Base-by-base conservation (phyloP, 2,888 invertebrate genomes). In the Philhelius pedissequus region DNA sequence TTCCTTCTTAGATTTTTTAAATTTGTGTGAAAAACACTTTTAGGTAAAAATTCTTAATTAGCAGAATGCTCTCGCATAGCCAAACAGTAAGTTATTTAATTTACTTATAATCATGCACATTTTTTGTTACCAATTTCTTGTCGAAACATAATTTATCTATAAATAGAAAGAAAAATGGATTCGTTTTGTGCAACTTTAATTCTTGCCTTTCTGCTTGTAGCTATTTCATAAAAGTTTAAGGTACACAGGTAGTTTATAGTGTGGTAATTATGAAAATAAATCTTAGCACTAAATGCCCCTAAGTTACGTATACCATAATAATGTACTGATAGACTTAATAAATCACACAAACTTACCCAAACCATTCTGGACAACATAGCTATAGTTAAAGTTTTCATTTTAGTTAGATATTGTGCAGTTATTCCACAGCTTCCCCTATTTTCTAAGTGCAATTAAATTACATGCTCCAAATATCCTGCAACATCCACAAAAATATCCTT, bases 401-500 rank as follows among this genome's bases (percentile, higher is more conserved):
- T 32, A 11, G 4, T 18, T 38, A 6, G 45, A 43, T 52, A 50
- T 43, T 52, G 13, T 30, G 27, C 50, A 60, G 64, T 40, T 52
- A 50, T 56, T 35, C 35, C 20, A 8, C 54, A 52, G 20, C 43
- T 25, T 50, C 20, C 22, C 60, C 68, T 35, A 62, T 52, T 48
- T 27, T 45, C 60, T 70, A 66, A 80, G 75, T 84, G 80, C 84
- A 84, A 84, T 84, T 84, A 80, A 84, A 84, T 84, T 84, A 84
- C 80, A 84, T 84, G 84, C 84, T 84, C 84, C 80, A 84, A 84
- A 84, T 84, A 84, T 80, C 80, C 75, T 80, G 66, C 71, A 68
- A 84, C 84, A 76, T 84, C 80, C 75, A 71, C 84, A 84, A 71
- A 84, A 84, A 76, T 84, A 80, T 56, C 70, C 80, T 62, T 71